phyloP scores from a whole-genome alignment of 2,797 vertebrate species.

The Girardinus metallicus region DNA sequence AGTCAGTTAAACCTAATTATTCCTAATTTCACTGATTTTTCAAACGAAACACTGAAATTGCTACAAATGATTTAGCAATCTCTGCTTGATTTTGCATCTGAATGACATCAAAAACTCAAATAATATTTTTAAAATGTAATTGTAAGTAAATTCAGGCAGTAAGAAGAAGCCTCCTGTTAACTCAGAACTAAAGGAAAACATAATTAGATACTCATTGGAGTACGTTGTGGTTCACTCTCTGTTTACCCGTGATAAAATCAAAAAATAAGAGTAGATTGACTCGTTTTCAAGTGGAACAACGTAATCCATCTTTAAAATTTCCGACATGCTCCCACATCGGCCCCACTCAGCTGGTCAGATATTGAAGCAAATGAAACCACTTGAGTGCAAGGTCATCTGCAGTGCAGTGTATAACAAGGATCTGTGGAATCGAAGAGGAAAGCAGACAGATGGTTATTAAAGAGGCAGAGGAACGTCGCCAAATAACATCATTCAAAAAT shows the following conservation, averaged over 20 bases:
- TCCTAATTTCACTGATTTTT: background rate
- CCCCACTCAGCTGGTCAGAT: slow-evolving; percentile 8
- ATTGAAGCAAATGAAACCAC: slow-evolving; percentile 31
- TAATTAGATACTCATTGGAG: background rate
- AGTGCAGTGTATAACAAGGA: slow-evolving; percentile 26
- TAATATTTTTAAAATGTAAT: background rate
- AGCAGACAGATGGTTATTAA: slow-evolving; percentile 38
- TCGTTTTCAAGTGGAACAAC: background rate
- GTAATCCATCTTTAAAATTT: background rate
- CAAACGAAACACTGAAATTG: background rate
- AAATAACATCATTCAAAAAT: slow-evolving; percentile 24
- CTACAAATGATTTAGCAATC: background rate
- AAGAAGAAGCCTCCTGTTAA: background rate
- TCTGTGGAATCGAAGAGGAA: slow-evolving; percentile 19
- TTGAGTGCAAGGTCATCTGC: slow-evolving; percentile 35
- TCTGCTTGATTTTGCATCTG: background rate
- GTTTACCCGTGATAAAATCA: background rate
- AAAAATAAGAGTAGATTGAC: background rate
- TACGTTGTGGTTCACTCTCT: background rate
- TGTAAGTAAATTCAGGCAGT: background rate
- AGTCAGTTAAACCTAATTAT: background rate
- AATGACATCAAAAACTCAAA: background rate
- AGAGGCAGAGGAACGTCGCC: background rate
- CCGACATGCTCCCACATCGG: background rate
- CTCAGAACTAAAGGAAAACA: background rate